These are phyloP conservation scores for Drosophila ohnishii DNA, from an alignment of 1,140 invertebrate species.

Conservation along the genomic window DNA sequence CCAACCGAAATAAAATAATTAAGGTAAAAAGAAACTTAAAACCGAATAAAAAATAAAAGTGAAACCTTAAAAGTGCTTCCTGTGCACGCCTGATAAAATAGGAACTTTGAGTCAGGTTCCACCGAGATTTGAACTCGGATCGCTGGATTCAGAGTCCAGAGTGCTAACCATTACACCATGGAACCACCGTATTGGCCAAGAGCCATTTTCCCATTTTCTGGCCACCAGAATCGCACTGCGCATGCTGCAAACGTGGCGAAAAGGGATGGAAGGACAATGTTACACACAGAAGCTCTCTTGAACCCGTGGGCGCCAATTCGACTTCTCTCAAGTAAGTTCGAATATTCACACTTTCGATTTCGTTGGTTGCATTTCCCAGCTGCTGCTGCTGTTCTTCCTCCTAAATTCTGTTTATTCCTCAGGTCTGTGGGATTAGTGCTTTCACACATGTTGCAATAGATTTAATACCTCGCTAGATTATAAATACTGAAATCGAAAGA, in stretches of 20 bases:
- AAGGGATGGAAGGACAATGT: constrained; percentile 1
- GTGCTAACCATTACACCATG: constrained; percentile 96
- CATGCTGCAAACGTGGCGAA: constrained; percentile 44
- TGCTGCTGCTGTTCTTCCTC: no score
- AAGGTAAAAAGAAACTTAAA: no score
- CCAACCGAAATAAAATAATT: no score
- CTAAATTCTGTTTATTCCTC: background rate
- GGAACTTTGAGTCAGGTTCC: constrained; percentile 85
- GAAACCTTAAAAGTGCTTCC: background rate
- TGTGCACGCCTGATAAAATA: constrained; percentile 3
- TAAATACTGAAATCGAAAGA: constrained; percentile 37
- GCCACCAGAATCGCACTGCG: constrained; percentile 45
- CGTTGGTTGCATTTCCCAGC: constrained; percentile 12
- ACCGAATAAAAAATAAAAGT: background rate
- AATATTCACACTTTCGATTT: constrained; percentile 22
- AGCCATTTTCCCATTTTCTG: constrained; percentile 41
- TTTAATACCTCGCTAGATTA: constrained; percentile 16
- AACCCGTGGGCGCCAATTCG: background rate
- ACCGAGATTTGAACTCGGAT: constrained; percentile 94
- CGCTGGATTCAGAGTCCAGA: constrained; percentile 96
- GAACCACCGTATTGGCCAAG: constrained; percentile 84
- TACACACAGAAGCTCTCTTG: background rate
- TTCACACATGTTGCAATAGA: constrained; percentile 32
- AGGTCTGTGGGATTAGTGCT: constrained; percentile 1
- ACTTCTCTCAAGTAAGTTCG: background rate